These are phyloP conservation scores for Catocala sponsa DNA, from an alignment of 2,888 invertebrate species.

Conservation along the genomic window DNA sequence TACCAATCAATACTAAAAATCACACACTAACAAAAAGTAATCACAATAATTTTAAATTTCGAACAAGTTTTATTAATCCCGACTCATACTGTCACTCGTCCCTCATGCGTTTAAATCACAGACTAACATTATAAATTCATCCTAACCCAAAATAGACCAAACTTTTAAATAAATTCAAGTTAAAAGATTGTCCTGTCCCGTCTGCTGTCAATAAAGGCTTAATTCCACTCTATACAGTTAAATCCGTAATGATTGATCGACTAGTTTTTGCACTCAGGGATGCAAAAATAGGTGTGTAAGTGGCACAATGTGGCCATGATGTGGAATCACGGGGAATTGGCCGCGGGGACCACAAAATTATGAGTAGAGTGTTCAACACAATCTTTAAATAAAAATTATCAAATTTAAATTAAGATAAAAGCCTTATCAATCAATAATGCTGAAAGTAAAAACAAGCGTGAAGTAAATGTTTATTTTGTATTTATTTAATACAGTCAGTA, in stretches of 20 bases:
- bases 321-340: background rate
- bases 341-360: too few species aligned
- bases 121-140: slow-evolving; percentile 6
- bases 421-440: too few species aligned
- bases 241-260: slow-evolving; percentile 79
- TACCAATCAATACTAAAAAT: background rate
- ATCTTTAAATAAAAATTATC: too few species aligned
- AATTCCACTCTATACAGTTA: slow-evolving; percentile 67
- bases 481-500: too few species aligned
- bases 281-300: slow-evolving; percentile 46
- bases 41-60: background rate
- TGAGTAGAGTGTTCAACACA: too few species aligned
- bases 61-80: background rate
- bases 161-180: slow-evolving; percentile 16
- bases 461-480: too few species aligned
- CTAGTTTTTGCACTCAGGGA: slow-evolving; percentile 59
- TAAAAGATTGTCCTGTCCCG: slow-evolving; percentile 23
- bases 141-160: slow-evolving; percentile 10
- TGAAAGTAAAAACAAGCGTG: too few species aligned
- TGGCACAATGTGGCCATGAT: slow-evolving; percentile 12
- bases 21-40: too few species aligned
- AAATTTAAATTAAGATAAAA: too few species aligned
- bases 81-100: background rate
- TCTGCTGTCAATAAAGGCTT: slow-evolving; percentile 64
- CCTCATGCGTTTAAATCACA: background rate